phyloP scores from a whole-genome alignment of 2,888 invertebrate genomes.

The Orchesella flavescens region DNA sequence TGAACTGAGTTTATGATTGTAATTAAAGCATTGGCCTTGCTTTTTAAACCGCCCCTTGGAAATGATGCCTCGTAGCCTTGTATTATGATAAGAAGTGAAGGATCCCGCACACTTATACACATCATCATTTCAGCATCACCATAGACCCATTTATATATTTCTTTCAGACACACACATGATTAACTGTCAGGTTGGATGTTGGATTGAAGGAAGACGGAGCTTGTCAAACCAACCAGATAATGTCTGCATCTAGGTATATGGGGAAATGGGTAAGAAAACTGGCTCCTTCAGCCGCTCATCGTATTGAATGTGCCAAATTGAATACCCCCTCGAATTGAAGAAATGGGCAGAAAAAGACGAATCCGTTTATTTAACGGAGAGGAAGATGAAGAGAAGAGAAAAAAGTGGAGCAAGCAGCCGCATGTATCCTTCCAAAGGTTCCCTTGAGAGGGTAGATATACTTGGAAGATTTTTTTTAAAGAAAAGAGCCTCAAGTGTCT shows the following conservation, averaged over 20 bases:
- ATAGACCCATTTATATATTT: background rate
- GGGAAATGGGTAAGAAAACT: background rate
- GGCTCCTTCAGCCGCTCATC: background rate
- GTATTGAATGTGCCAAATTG: too few species aligned
- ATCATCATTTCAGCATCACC: slow-evolving; percentile 17
- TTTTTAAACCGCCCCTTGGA: background rate
- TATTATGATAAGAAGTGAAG: background rate
- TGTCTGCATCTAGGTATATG: background rate
- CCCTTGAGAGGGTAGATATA: slow-evolving; percentile 25
- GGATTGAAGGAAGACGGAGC: slow-evolving; percentile 21
- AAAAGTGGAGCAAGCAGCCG: slow-evolving; percentile 37
- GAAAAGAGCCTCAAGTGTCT: slow-evolving; percentile 46
- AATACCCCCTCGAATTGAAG: background rate
- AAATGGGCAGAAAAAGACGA: background rate
- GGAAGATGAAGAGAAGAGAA: background rate
- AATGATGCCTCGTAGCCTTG: background rate
- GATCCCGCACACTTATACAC: background rate
- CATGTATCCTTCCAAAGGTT: slow-evolving; percentile 9
- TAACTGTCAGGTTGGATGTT: slow-evolving; percentile 53
- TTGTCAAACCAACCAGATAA: background rate
- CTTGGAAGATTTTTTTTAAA: slow-evolving; percentile 33
- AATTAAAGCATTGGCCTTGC: background rate
- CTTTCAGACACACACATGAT: slow-evolving; percentile 25
- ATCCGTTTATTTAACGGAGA: slow-evolving; percentile 3
- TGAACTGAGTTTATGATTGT: background rate